Percentiles rank a stretch among this genome's conserved stretches.
Evolutionary conservation across 92 coral and sea anemone genomes (phyloP).

Genomic region (Palythoa caribaeorum): DNA sequence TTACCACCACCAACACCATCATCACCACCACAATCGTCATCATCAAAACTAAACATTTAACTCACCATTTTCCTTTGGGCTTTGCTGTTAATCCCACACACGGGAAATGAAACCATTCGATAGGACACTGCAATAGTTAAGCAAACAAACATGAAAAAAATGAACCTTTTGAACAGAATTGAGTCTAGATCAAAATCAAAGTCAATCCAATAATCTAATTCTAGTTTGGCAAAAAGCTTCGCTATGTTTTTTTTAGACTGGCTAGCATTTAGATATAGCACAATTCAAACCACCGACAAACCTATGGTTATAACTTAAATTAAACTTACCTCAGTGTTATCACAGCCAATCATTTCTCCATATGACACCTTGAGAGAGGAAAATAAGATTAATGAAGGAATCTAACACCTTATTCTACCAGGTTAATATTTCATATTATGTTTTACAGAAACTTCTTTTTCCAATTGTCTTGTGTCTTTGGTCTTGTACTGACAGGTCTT

Average conservation of each 20-base stretch:
- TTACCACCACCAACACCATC: neutral
- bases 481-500: too few species aligned
- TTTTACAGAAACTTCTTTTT: neutral
- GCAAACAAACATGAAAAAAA: neutral
- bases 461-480: too few species aligned
- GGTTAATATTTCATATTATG: neutral
- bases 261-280: too few species aligned
- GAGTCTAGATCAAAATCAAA: too few species aligned
- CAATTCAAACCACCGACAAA: neutral
- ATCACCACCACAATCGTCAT: neutral
- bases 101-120: conserved; percentile 99
- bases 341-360: conserved; percentile 99
- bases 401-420: neutral
- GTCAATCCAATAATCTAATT: neutral
- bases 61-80: conserved; percentile 99
- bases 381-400: neutral
- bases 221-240: too few species aligned
- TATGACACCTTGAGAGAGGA: conserved; percentile 85
- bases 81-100: conserved; percentile 96
- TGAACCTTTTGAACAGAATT: neutral
- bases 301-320: neutral
- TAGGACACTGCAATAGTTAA: conserved; percentile 79
- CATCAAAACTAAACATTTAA: neutral
- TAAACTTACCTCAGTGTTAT: conserved; percentile 87
- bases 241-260: too few species aligned